Evolutionary conservation across 2,113 vertebrate species (phyloP), one percentile per base, ranked within the genome.

Genomic region (Pseudopipra pipra): DNA sequence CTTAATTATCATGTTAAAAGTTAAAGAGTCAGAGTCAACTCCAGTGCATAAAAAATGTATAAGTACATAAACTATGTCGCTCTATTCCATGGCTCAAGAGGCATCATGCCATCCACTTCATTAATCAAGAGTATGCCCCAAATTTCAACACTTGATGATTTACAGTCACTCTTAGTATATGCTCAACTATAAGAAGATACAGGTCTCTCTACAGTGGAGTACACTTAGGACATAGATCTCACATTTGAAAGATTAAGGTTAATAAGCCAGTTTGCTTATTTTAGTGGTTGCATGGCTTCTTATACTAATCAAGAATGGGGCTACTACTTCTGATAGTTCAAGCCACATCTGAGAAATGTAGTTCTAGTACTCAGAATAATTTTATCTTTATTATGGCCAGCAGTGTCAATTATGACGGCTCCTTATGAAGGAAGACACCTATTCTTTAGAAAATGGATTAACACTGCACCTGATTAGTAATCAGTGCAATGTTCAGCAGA

Each of bases 1-100:
- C 65, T 97, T 97, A 97, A 96, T 96, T 97, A 92, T n/a, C 87
- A 89, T 35, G 41, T 96, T 97, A 96, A 95, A 98, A 96, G 93
- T 96, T 97, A 95, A 95, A 96, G 82, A 90, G 83, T 72, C 71
- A 70, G 93, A 98, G 80, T 94, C 83, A 96, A 67, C 31, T 89
- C 79, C 79, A 87, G 82, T 93, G 74, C 47, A 61, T 94, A 95
- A 96, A 97, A 92, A 92, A 90, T 14, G n/a, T 88, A 71, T 91
- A 85, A 71, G 73, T 55, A 85, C 46, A 92, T 86, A 88, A 96
- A 96, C 93, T 87, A 67, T 23, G 79, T 46, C n/a, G 55, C 67
- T 78, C 14, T 79, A 33, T 70, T 93, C 71, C 24, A 72, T 2
- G 1, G 51, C 91, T 94, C 90, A 91, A 93, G 82, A 97, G 89